These are phyloP conservation scores for Lasiurus cinereus DNA, from an alignment of 2,113 vertebrate species.

Conservation along the genomic window DNA sequence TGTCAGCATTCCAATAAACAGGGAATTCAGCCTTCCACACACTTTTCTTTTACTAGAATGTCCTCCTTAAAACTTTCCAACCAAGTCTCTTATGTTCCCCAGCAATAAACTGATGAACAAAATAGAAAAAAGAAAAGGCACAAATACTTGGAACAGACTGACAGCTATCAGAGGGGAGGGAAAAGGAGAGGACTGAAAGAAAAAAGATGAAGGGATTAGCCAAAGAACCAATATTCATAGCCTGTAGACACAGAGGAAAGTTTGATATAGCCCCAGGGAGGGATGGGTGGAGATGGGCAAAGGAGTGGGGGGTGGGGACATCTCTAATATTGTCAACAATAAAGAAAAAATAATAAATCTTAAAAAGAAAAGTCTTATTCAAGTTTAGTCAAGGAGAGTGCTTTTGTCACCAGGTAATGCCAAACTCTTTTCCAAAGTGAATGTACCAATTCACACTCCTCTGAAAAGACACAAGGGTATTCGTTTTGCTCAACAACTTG, in stretches of 20 bases:
- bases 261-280: neutral
- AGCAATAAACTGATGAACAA: neutral
- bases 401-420: neutral
- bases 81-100: too few relatives aligned
- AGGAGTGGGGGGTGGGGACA: neutral
- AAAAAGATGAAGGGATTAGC: neutral
- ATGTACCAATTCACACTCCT: neutral
- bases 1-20: too few relatives aligned
- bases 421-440: neutral
- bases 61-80: too few relatives aligned
- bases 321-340: neutral
- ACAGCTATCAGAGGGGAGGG: neutral
- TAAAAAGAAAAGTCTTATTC: neutral
- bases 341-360: neutral
- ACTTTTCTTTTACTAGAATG: too few relatives aligned
- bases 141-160: neutral
- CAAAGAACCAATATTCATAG: neutral
- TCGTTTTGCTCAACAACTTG: neutral
- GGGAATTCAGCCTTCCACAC: too few relatives aligned
- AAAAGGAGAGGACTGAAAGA: neutral
- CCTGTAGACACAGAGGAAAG: neutral
- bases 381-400: neutral
- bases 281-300: neutral
- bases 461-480: neutral
- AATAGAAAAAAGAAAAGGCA: neutral